These are phyloP conservation scores for Agrotis ipsilon DNA, from an alignment of 2,888 invertebrate genomes.

Conservation along the genomic window DNA sequence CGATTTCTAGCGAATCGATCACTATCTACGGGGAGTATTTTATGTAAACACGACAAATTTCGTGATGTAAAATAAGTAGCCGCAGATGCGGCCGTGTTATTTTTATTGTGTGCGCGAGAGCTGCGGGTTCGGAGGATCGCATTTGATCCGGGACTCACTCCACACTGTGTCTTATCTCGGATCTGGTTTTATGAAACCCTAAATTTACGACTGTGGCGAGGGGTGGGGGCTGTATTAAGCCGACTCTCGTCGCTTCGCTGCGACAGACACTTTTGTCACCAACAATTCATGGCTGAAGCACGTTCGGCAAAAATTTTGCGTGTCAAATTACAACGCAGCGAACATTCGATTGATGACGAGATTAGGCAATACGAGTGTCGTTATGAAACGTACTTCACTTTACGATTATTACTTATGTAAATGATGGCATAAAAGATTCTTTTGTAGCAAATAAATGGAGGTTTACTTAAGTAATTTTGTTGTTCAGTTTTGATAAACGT, in stretches of 20 bases:
- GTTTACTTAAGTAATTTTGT: conserved; percentile 65
- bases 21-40: conserved; percentile 86
- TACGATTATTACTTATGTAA: conserved; percentile 74
- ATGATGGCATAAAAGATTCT: conserved; percentile 64
- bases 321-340: conserved; percentile 83
- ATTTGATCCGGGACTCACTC: conserved; percentile 90
- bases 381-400: conserved; percentile 73
- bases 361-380: conserved; percentile 78
- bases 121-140: conserved; percentile 83
- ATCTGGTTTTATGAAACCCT: conserved; percentile 92
- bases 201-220: conserved; percentile 90
- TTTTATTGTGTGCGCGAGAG: conserved; percentile 86
- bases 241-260: conserved; percentile 85
- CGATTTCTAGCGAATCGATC: conserved; percentile 87
- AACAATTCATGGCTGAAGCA: conserved; percentile 88
- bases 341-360: conserved; percentile 80
- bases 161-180: conserved; percentile 90
- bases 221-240: conserved; percentile 88
- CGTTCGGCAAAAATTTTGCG: conserved; percentile 88
- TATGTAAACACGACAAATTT: conserved; percentile 90
- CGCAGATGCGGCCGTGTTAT: conserved; percentile 90
- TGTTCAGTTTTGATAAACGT: conserved; percentile 42
- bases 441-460: conserved; percentile 64
- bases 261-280: conserved; percentile 89
- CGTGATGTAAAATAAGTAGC: conserved; percentile 82